A percentile compares a stretch with the other conserved stretches of the same genome.
phyloP scores from a whole-genome alignment of 2,797 vertebrate genomes.

The Malurus leucopterus region DNA sequence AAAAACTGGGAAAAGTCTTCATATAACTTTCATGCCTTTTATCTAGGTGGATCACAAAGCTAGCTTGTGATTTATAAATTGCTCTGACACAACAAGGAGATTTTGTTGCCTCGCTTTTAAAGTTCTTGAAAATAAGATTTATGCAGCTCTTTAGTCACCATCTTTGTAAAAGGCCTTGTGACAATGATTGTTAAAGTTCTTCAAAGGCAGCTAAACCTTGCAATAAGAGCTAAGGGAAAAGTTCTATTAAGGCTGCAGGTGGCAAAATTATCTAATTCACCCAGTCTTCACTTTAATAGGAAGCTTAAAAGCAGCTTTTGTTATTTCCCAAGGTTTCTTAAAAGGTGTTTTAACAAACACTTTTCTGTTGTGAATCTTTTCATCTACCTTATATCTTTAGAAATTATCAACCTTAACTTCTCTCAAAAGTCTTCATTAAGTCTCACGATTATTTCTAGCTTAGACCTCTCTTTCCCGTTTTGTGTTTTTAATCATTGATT shows the following conservation, averaged over 20 bases:
- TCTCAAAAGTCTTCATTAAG: constrained; percentile 71
- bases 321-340: constrained; percentile 49
- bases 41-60: not conserved
- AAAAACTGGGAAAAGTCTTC: not conserved
- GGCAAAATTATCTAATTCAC: constrained; percentile 55
- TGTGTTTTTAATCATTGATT: constrained; percentile 53
- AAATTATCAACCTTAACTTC: constrained; percentile 53
- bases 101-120: not conserved
- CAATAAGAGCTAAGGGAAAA: constrained; percentile 5
- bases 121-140: not conserved
- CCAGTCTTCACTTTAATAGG: constrained; percentile 51
- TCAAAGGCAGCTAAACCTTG: constrained; percentile 22
- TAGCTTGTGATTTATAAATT: not conserved
- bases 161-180: not conserved
- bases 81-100: not conserved
- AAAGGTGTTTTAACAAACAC: constrained; percentile 71
- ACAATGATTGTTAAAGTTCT: not conserved
- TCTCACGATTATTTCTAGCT: constrained; percentile 50
- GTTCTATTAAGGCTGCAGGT: constrained; percentile 36
- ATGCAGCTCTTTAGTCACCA: not conserved
- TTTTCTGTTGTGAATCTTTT: constrained; percentile 60
- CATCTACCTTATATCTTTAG: constrained; percentile 33
- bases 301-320: constrained; percentile 57
- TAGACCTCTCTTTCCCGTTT: constrained; percentile 30
- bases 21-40: not conserved